These are phyloP conservation scores for Arenaria interpres DNA, from an alignment of 2,113 vertebrate genomes.

Conservation along the genomic window DNA sequence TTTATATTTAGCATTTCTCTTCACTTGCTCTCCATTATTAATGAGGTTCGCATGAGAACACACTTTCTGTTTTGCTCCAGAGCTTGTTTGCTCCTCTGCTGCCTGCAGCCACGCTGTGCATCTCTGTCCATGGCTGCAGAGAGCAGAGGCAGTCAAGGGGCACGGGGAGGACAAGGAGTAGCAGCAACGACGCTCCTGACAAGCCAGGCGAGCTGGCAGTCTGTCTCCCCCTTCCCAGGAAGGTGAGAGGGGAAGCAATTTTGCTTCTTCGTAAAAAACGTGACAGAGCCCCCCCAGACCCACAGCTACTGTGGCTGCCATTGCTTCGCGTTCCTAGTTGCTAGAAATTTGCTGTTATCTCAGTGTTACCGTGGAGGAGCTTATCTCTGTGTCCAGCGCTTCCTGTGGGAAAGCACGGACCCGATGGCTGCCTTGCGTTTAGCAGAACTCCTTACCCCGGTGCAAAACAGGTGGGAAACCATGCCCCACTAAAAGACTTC, in stretches of 20 bases:
- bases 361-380: background rate
- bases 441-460: background rate
- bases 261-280: background rate
- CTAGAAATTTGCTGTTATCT: background rate
- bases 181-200: background rate
- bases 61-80: constrained; percentile 13
- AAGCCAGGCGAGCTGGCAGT: background rate
- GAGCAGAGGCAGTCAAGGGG: background rate
- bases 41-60: constrained; percentile 23
- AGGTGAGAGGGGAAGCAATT: background rate
- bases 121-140: background rate
- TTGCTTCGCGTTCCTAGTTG: background rate
- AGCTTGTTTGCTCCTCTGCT: background rate
- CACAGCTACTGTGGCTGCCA: background rate
- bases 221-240: background rate
- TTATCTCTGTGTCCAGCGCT: constrained; percentile 22
- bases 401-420: constrained; percentile 37
- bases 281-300: background rate
- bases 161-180: background rate
- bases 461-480: constrained; percentile 19
- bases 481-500: background rate
- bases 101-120: background rate
- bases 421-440: background rate
- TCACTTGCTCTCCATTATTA: constrained; percentile 26
- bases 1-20: background rate